Base-by-base conservation (phyloP, 2,113 vertebrate species). In the Psittacara wagleri region DNA sequence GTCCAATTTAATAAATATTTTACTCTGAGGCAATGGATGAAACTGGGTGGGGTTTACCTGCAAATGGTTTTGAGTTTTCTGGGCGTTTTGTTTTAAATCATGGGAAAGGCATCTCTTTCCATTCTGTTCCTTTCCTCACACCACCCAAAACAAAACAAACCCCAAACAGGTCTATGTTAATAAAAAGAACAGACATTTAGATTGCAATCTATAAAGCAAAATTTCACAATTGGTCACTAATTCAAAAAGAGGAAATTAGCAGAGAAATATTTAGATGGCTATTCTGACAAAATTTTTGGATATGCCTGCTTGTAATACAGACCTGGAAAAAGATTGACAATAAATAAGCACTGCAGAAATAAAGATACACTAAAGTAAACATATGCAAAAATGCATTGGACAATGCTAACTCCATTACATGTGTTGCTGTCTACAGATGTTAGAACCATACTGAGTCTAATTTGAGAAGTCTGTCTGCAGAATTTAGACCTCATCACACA, bases 331-430 rank as follows among this genome's bases (percentile, higher is more conserved):
- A 57, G 2, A 49, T 7, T 29, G 22, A 43, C 35, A 78, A 82
- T 17, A 69, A 92, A 37, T 6, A 67, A 75, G 17, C 13, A 20
- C 28, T 73, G 6, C 16, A 83, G 46, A 93, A 88, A 76, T 16
- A 73, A 72, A 84, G 41, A 68, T 73, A 69, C 22, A 22, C 49
- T 63, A 18, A 76, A 81, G 48, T 43, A 80, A 87, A 67, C 2
- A 59, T 6, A 51, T 0, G 1, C 22, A 69, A 55, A 79, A 69
- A 49, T 0, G 0, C 27, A 66, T 63, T 35, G 19, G 10, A 66
- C 19, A 41, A 17, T 22, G 31, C 24, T 69, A 69, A 59, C 52
- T 61, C 27, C 46, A 17, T 76, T 69, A 73, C 29, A 11, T 18
- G 5, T 48, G 7, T 7, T 75, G 39, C 1, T 73, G 29, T 44